These are phyloP conservation scores for Rhagophthalmus giganteus DNA, from an alignment of 2,888 invertebrate species.

Conservation along the genomic window DNA sequence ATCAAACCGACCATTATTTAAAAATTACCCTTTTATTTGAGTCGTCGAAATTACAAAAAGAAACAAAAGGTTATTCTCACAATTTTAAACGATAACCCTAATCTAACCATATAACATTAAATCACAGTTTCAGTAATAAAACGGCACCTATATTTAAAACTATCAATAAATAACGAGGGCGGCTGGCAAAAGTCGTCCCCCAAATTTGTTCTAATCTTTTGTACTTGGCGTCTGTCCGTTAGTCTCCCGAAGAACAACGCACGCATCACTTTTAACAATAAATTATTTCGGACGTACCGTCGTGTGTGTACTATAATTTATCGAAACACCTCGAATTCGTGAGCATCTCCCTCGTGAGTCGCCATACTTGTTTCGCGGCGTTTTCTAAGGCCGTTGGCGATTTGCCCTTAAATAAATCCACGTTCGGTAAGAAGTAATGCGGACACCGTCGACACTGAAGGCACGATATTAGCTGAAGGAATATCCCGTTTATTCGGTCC, in stretches of 20 bases:
- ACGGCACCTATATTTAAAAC: slow-evolving; percentile 8
- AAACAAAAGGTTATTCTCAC: slow-evolving; percentile 12
- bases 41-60: slow-evolving; percentile 16
- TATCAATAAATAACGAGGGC: slow-evolving; percentile 11
- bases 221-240: slow-evolving; percentile 10
- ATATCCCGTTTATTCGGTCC: slow-evolving; percentile 90
- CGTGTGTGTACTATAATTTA: slow-evolving; percentile 72
- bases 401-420: slow-evolving; percentile 92
- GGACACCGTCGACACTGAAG: slow-evolving; percentile 93
- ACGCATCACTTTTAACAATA: too few species aligned
- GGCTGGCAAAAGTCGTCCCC: slow-evolving; percentile 3
- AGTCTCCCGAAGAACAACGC: too few species aligned
- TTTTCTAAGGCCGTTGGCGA: slow-evolving; percentile 87
- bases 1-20: too few species aligned
- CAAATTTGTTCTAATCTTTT: too few species aligned
- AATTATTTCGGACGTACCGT: too few species aligned
- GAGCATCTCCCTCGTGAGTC: slow-evolving; percentile 85
- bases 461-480: slow-evolving; percentile 94
- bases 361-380: slow-evolving; percentile 92
- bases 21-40: too few species aligned
- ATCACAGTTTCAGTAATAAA: slow-evolving; percentile 35
- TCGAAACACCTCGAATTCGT: slow-evolving; percentile 90
- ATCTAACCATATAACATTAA: slow-evolving; percentile 28
- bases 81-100: slow-evolving; percentile 12
- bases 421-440: slow-evolving; percentile 91